phyloP scores from a whole-genome alignment of 2,113 vertebrate species.

The Porphyrio hochstetteri region DNA sequence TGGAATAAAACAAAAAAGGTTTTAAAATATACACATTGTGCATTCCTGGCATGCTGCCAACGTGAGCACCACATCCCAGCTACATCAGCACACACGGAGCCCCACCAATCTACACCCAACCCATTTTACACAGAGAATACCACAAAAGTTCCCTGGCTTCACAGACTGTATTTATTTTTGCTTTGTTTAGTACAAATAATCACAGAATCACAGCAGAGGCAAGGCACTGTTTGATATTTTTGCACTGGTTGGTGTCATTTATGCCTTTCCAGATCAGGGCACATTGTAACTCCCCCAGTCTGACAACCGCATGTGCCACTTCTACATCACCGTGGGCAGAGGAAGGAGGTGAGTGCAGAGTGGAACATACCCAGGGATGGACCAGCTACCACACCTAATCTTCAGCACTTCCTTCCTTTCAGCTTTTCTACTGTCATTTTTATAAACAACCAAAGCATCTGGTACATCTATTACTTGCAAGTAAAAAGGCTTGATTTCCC shows the following conservation, averaged over 20 bases:
- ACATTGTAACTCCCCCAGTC: background rate
- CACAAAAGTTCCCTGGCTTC: background rate
- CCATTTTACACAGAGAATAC: background rate
- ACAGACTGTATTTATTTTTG: background rate
- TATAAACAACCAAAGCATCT: background rate
- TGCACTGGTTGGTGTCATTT: background rate
- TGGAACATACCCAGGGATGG: background rate
- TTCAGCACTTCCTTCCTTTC: background rate
- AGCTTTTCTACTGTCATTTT: background rate
- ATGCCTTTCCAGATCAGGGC: background rate
- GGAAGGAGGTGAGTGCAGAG: background rate
- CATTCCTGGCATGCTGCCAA: background rate
- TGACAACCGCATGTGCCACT: fast-evolving
- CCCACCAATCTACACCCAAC: background rate
- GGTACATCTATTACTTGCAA: background rate
- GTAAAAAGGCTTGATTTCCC: background rate
- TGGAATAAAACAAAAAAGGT: background rate
- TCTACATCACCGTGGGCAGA: fast-evolving
- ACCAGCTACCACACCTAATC: background rate
- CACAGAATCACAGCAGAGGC: background rate
- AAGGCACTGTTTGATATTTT: background rate
- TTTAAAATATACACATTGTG: background rate
- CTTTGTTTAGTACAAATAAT: background rate
- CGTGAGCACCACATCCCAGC: background rate
- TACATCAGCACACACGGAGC: background rate